Evolutionary conservation across 2,113 vertebrate species (phyloP).

Genomic region (Sorex fumeus): DNA sequence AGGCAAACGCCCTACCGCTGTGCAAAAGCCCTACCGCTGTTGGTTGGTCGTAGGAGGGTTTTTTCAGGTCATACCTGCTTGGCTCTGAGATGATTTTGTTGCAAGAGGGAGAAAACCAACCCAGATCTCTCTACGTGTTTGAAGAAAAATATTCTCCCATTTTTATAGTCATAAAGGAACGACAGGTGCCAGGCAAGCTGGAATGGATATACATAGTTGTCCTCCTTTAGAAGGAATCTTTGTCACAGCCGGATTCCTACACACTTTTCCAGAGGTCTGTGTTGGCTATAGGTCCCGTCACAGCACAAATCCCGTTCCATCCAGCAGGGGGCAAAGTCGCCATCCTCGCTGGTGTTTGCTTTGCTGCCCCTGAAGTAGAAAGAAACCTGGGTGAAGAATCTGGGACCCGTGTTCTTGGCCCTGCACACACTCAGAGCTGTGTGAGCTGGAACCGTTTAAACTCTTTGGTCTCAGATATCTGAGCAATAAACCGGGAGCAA

Average conservation of each 20-base stretch:
- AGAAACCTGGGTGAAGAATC: background rate
- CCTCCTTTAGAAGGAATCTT: background rate
- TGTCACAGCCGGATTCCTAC: fast-evolving
- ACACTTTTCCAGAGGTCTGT: background rate
- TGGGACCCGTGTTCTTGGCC: too few species aligned
- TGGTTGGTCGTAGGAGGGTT: background rate
- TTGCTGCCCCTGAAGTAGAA: background rate
- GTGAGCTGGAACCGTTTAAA: background rate
- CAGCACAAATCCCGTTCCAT: background rate
- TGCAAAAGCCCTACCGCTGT: too few species aligned
- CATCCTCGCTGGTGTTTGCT: background rate
- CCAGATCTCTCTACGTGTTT: background rate
- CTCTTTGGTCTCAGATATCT: background rate
- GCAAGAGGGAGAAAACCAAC: background rate
- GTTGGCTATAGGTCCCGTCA: background rate
- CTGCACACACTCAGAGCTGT: background rate
- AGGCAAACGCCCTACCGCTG: too few species aligned
- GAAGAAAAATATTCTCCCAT: background rate
- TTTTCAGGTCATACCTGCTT: background rate
- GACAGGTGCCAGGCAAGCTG: background rate
- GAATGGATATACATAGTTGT: background rate
- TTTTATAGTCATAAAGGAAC: background rate
- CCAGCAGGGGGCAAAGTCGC: background rate
- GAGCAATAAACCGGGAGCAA: background rate
- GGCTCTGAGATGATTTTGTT: background rate